phyloP scores from a whole-genome alignment of 2,797 vertebrate species.

The Tragopan temminckii region DNA sequence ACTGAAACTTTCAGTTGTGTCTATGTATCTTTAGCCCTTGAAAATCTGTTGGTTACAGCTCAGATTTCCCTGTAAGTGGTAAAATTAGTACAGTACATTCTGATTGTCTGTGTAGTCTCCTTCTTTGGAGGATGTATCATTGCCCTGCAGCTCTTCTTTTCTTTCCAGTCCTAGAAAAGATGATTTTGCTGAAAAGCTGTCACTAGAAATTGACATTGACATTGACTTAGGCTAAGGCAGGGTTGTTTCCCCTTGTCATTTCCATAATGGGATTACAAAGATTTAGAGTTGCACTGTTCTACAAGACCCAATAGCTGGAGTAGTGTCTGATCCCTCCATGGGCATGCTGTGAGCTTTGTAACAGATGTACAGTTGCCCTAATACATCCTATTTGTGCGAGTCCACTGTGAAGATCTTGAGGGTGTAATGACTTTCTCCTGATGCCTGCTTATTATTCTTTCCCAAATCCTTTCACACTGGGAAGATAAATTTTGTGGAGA shows the following conservation, averaged over 20 bases:
- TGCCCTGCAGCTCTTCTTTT: not conserved
- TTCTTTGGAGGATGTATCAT: not conserved
- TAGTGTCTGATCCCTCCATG: not conserved
- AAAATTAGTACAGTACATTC: not conserved
- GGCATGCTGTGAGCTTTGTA: not conserved
- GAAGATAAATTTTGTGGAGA: not conserved
- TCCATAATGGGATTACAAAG: not conserved
- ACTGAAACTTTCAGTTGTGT: not conserved
- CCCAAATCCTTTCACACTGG: not conserved
- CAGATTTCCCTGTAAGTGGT: slow-evolving; percentile 32
- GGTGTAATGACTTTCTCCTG: not conserved
- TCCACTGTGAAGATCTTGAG: not conserved
- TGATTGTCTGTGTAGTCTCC: not conserved
- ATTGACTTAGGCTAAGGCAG: not conserved
- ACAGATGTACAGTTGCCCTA: not conserved
- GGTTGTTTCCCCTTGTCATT: not conserved
- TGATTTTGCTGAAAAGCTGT: slow-evolving; percentile 41
- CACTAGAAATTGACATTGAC: not conserved
- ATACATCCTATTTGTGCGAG: not conserved
- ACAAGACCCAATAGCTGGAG: not conserved
- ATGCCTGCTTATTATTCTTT: not conserved
- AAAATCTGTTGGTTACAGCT: slow-evolving; percentile 44
- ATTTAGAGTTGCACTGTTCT: not conserved
- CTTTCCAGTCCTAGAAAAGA: slow-evolving; percentile 21
- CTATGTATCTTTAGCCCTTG: slow-evolving; percentile 16